Base-by-base conservation (phyloP, 2,888 invertebrate genomes). In the Pimpla rufipes region DNA sequence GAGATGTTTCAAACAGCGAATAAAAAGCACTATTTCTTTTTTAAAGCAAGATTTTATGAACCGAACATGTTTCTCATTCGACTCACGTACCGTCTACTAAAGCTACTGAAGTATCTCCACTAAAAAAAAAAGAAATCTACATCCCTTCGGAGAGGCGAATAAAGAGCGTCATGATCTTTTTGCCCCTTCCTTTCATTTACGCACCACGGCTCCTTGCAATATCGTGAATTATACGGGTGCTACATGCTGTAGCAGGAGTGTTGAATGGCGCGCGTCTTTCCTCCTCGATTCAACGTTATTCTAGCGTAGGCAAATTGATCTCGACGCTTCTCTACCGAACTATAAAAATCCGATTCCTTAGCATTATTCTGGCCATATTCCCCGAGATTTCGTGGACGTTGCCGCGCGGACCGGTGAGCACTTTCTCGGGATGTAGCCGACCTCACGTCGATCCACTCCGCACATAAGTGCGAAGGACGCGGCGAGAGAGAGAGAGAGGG, bases 281-380 rank as follows among this genome's bases (percentile, higher is more conserved):
- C 37, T 79, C 18, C 37, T 10, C 68, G 47, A 71, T 80, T 80
- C 77, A 80, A 77, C 62, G 62, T 74, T 74, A 77, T 68, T 77
- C 59, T 29, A 62, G 21, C 55, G 66, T 74, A 74, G 59, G 18
- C 67, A 80, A 74, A 80, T 80, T 64, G 29, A 29, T 29, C 35
- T n/a, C 64, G 18, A 64, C 73, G 64, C 18, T 73, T 79, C 71
- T 59, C 68, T 35, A 83, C 62, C 55, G 64, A 62, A 80, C 79
- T 74, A 80, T 80, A 70, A 83, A 83, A 80, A 80, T 80, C 77
- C 76, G 77, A 77, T 83, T 80, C 45, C 70, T 77, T 70, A 80
- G 77, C 73, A 80, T 79, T 66, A 80, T 80, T 74, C 77, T 74
- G 80, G 73, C 73, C 68, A 74, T 80, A 80, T 77, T 83, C 73